Conservation (phyloP, 2,797 vertebrate species). For the Myotis myotis region DNA sequence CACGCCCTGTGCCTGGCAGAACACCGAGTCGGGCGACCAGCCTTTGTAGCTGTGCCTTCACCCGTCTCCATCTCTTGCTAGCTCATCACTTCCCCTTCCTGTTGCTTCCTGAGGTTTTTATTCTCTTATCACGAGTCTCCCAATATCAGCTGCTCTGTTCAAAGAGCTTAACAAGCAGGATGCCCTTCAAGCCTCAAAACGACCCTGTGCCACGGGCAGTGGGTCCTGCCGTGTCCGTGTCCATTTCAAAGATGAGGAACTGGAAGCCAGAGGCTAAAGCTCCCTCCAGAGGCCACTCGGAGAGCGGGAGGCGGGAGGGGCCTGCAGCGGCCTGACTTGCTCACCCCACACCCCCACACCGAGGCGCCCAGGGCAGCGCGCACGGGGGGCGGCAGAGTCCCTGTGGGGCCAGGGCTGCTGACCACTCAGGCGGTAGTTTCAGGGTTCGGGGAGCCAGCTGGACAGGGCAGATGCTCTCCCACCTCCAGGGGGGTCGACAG, state of each 20-base stretch:
- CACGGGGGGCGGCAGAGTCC: fast-evolving
- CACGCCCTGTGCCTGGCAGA: not conserved
- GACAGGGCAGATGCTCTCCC: not conserved
- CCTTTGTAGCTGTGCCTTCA: no score
- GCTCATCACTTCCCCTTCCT: not conserved
- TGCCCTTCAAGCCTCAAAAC: not conserved
- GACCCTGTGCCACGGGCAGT: no score
- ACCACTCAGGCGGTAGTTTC: not conserved
- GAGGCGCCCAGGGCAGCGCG: no score
- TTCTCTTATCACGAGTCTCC: not conserved
- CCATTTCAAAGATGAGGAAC: not conserved
- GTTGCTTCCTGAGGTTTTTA: not conserved
- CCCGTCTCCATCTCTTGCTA: not conserved
- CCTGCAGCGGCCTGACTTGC: fast-evolving
- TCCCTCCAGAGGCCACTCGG: not conserved
- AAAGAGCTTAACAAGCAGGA: no score
- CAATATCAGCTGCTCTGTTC: not conserved
- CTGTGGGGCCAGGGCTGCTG: not conserved
- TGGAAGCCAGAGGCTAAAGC: not conserved
- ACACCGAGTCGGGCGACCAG: fast-evolving
- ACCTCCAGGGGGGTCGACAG: not conserved
- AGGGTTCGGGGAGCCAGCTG: not conserved
- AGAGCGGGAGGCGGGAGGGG: no score
- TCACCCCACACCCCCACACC: fast-evolving
- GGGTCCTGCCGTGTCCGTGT: no score